Evolutionary conservation across 2,113 vertebrate species (phyloP).

Genomic region (western clawed frog (Xenopus tropicalis)): DNA sequence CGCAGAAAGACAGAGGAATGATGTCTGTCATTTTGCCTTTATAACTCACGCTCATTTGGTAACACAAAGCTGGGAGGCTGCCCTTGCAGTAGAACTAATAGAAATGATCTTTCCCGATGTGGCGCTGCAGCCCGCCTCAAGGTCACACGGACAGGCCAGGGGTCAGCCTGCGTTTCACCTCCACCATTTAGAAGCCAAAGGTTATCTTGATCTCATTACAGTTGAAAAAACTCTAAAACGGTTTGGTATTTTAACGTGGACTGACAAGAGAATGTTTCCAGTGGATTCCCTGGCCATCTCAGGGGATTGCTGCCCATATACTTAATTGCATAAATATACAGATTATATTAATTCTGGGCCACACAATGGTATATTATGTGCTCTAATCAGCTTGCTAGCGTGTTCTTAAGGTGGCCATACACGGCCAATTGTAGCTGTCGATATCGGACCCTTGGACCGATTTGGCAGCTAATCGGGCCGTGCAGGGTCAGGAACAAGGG

Average conservation of each 20-base stretch:
- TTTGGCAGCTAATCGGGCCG: too few relatives aligned
- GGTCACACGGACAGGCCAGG: constrained; percentile 67
- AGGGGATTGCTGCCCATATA: background rate
- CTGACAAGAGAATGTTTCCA: constrained; percentile 22
- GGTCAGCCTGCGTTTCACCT: constrained; percentile 62
- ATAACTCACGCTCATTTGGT: constrained; percentile 13
- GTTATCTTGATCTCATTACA: constrained; percentile 68
- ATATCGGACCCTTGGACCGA: too few relatives aligned
- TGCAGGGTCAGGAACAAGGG: too few relatives aligned
- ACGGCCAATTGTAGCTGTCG: too few relatives aligned
- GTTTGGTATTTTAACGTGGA: constrained; percentile 45
- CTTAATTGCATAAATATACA: background rate
- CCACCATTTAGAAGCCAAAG: constrained; percentile 56
- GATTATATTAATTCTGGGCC: too few relatives aligned
- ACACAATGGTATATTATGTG: too few relatives aligned
- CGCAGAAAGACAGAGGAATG: too few relatives aligned
- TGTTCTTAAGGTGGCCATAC: too few relatives aligned
- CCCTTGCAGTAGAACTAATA: constrained; percentile 8
- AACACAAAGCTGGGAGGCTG: constrained; percentile 50
- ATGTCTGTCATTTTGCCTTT: too few relatives aligned
- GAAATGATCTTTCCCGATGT: constrained; percentile 53
- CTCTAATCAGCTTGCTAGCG: too few relatives aligned
- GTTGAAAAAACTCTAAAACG: constrained; percentile 41
- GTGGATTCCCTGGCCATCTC: constrained; percentile 12
- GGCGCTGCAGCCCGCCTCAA: constrained; percentile 46